These are phyloP conservation scores for Heteractis magnifica DNA, from an alignment of 92 coral and sea anemone species.

Conservation along the genomic window DNA sequence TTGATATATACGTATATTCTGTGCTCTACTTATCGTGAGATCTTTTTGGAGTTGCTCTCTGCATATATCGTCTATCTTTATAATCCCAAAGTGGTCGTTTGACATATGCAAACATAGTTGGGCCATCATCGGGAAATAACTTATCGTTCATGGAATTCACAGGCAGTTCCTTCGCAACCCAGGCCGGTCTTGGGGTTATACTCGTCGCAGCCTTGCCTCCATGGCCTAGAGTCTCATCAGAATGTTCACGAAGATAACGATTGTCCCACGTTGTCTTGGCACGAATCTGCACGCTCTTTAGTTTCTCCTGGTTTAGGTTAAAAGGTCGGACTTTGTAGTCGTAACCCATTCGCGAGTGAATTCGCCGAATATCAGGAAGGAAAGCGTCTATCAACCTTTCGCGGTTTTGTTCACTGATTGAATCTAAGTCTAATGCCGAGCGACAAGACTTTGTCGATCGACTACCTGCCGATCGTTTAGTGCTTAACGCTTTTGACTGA, in stretches of 20 bases:
- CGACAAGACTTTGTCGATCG: conserved; percentile 56
- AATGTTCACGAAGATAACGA: conserved; percentile 70
- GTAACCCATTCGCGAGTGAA: conserved; percentile 79
- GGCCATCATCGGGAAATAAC: conserved; percentile 60
- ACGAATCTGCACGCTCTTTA: conserved; percentile 87
- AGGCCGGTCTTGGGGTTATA: conserved; percentile 79
- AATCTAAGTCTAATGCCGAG: conserved; percentile 76
- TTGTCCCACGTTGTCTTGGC: conserved; percentile 69
- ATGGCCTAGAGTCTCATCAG: conserved; percentile 65
- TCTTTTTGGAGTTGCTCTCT: conserved; percentile 74
- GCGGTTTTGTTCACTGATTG: conserved; percentile 71
- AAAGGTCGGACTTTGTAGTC: conserved; percentile 64
- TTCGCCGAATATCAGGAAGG: conserved; percentile 78
- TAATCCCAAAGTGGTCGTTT: conserved; percentile 78
- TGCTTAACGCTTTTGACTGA: neutral
- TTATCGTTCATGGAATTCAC: conserved; percentile 63
- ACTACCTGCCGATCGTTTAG: conserved; percentile 33
- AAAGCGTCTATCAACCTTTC: conserved; percentile 69
- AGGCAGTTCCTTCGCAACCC: conserved; percentile 83
- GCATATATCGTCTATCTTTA: conserved; percentile 55
- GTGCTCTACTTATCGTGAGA: conserved; percentile 46
- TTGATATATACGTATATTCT: neutral
- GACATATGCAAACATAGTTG: conserved; percentile 60
- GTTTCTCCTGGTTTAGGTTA: conserved; percentile 80
- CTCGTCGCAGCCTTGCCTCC: conserved; percentile 89